Conservation (phyloP, 2,888 invertebrate species). For the Stenichneumon culpator region DNA sequence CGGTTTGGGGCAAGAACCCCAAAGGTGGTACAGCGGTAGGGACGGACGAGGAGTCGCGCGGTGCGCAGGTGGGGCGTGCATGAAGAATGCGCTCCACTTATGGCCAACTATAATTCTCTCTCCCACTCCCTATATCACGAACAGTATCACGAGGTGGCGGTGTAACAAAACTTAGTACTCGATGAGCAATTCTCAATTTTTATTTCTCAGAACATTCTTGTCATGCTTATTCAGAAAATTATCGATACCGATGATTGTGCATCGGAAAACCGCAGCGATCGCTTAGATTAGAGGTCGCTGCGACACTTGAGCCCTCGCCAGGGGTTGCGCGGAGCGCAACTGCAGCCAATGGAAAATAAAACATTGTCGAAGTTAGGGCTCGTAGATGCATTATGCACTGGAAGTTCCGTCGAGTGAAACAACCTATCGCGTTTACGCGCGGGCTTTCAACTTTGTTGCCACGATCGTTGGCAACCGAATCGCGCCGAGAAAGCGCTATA, state of each 20-base stretch:
- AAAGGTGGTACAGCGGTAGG: neutral
- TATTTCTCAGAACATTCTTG: neutral
- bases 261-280: neutral
- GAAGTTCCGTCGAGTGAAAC: neutral
- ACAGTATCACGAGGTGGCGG: no score
- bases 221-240: neutral
- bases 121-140: neutral
- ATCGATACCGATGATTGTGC: neutral
- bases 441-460: neutral
- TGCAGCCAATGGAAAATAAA: neutral
- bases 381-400: neutral
- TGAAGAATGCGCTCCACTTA: neutral
- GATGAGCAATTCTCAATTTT: neutral
- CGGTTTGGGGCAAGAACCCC: constrained; percentile 44
- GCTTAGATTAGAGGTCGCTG: neutral
- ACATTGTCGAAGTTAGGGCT: neutral
- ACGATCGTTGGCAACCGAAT: neutral
- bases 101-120: neutral
- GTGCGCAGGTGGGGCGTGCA: neutral
- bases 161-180: no score
- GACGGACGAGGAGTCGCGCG: no score
- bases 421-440: neutral
- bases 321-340: neutral
- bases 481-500: neutral
- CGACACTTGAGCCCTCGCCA: neutral